Evolutionary conservation across 2,113 vertebrate genomes (phyloP).

Genomic region (Chloropsis cyanopogon): DNA sequence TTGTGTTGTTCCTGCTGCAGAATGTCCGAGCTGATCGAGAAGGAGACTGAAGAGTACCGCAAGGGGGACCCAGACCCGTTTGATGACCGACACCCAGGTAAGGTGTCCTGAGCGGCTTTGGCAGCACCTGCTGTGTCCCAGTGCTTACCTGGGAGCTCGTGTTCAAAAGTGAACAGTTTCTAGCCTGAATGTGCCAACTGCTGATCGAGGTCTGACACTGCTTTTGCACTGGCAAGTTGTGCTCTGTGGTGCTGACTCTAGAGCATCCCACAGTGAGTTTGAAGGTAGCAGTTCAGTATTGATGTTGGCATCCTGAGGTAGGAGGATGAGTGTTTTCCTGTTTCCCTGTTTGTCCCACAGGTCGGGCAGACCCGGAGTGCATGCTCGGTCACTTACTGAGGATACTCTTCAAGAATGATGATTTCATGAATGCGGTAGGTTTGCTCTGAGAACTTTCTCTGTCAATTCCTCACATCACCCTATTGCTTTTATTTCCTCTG

Average conservation of each 20-base stretch:
- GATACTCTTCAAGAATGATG: constrained; percentile 98
- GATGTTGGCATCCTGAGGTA: not conserved
- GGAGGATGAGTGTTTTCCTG: not conserved
- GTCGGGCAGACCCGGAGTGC: constrained; percentile 95
- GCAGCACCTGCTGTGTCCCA: not conserved
- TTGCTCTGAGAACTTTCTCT: constrained; percentile 17
- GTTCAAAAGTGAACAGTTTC: not conserved
- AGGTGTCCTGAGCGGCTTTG: not conserved
- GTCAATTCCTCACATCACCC: not conserved
- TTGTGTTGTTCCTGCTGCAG: constrained; percentile 62
- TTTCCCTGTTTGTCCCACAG: constrained; percentile 65
- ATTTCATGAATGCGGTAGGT: constrained; percentile 98
- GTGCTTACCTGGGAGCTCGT: not conserved
- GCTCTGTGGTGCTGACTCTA: not conserved
- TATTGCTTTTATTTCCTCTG: not conserved
- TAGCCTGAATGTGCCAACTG: not conserved
- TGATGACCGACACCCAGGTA: constrained; percentile 97
- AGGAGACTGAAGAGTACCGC: constrained; percentile 96
- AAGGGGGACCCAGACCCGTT: constrained; percentile 98
- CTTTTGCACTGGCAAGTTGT: not conserved
- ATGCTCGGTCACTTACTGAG: constrained; percentile 95
- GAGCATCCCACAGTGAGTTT: not conserved
- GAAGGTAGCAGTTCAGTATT: not conserved
- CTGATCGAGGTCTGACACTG: not conserved
- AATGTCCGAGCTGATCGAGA: constrained; percentile 96